Conservation (phyloP, 2,113 vertebrate genomes). For the Empidonax alnorum region DNA sequence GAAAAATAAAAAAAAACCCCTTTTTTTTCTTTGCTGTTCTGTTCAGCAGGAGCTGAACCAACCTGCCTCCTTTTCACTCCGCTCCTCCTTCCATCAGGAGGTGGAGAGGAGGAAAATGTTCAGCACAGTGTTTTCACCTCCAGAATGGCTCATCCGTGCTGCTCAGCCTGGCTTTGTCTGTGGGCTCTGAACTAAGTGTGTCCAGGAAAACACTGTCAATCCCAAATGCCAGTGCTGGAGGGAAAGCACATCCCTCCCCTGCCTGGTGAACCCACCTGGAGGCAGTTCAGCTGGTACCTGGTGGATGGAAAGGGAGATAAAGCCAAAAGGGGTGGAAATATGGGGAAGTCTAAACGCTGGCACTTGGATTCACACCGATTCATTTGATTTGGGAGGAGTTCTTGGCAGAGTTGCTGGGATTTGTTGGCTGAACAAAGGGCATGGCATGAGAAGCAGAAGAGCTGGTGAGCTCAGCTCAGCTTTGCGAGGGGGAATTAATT, state of each 20-base stretch:
- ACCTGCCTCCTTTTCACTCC: neutral
- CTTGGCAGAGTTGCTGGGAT: neutral
- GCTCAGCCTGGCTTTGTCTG: neutral
- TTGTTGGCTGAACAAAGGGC: neutral
- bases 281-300: rapidly evolving
- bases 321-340: neutral
- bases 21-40: neutral
- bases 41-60: neutral
- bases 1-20: too few species aligned
- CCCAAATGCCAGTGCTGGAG: neutral
- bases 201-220: neutral
- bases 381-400: neutral
- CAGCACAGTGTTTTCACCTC: neutral
- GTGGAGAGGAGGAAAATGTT: neutral
- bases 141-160: neutral
- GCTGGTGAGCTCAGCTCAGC: neutral
- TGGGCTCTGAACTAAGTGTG: neutral
- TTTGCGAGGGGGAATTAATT: neutral
- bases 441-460: neutral
- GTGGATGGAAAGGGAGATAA: neutral
- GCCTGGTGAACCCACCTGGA: rapidly evolving
- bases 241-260: neutral
- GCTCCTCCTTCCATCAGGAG: neutral
- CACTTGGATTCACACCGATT: neutral
- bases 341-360: neutral